phyloP scores from a whole-genome alignment of 92 coral and sea anemone species.

The Micromussa lordhowensis region DNA sequence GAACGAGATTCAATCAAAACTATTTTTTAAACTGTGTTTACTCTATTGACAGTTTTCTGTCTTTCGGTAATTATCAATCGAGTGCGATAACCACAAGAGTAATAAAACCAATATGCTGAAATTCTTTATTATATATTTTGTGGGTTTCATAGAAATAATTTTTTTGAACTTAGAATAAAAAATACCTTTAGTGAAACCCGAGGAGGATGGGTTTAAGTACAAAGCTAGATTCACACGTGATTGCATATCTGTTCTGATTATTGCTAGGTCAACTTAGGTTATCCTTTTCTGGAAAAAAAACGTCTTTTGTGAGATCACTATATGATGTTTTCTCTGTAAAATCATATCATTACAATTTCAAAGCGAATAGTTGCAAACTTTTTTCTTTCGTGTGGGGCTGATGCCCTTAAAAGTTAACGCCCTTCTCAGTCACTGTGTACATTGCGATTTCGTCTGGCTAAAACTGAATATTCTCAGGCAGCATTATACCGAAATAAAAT shows the following conservation, averaged over 20 bases:
- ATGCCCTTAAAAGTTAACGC: conserved; percentile 20
- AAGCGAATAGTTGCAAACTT: background rate
- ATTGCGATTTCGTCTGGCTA: background rate
- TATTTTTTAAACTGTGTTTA: conserved; percentile 2
- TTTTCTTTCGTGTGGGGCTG: background rate
- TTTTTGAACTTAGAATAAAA: background rate
- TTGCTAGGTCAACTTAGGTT: background rate
- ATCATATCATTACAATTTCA: background rate
- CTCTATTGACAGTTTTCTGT: background rate
- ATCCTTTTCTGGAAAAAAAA: background rate
- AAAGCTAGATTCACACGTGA: no score
- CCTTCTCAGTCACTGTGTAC: background rate
- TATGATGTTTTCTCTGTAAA: background rate
- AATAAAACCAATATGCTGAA: background rate
- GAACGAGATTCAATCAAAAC: background rate
- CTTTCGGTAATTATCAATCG: background rate
- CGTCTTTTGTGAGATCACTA: background rate
- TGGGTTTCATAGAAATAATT: background rate
- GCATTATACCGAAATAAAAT: background rate
- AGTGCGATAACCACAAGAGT: background rate
- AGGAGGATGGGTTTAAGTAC: background rate
- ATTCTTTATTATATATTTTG: background rate
- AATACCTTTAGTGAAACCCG: background rate
- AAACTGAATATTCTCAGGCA: background rate
- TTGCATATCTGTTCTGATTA: background rate